Percentiles rank a stretch among this genome's conserved stretches.
phyloP scores from a whole-genome alignment of 2,888 invertebrate genomes.

The Drosophila paramelanica region DNA sequence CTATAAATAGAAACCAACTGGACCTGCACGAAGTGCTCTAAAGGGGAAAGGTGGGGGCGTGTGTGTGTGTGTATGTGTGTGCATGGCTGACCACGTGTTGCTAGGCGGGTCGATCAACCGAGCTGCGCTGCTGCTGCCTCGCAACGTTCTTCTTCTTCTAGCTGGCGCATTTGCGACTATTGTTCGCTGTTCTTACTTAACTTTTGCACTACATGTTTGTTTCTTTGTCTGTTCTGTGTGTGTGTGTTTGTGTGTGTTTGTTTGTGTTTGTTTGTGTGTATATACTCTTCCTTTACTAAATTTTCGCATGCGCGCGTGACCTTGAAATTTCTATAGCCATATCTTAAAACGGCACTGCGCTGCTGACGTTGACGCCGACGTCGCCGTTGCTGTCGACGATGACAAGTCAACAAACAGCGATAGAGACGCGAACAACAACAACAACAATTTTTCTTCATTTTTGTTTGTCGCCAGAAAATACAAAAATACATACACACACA shows the following conservation, averaged over 20 bases:
- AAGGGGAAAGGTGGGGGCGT: neutral
- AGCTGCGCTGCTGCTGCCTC: conserved; percentile 6
- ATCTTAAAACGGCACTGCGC: conserved; percentile 28
- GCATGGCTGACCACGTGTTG: conserved; percentile 64
- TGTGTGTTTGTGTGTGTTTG: conserved; percentile 4
- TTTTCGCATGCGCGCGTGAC: conserved; percentile 52
- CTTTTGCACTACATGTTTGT: neutral
- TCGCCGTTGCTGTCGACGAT: conserved; percentile 9
- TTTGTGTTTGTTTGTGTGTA: conserved; percentile 5
- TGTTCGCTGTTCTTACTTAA: conserved; percentile 29
- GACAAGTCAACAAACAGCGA: conserved; percentile 42
- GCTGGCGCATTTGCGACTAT: conserved; percentile 16
- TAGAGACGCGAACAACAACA: conserved; percentile 15
- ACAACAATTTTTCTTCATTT: conserved; percentile 20
- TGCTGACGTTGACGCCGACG: conserved; percentile 12
- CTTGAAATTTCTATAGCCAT: conserved; percentile 48
- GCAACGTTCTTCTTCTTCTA: neutral
- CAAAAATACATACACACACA: neutral
- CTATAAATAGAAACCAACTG: conserved; percentile 48
- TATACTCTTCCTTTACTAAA: conserved; percentile 19
- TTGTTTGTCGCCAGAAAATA: conserved; percentile 27
- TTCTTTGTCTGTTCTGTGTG: too few species aligned
- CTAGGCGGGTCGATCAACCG: conserved; percentile 73
- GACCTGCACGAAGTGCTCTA: neutral
- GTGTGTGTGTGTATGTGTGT: neutral